Percentiles rank a stretch among this genome's conserved stretches.
phyloP scores from a whole-genome alignment of 2,113 vertebrate species.

The Lasiurus cinereus region DNA sequence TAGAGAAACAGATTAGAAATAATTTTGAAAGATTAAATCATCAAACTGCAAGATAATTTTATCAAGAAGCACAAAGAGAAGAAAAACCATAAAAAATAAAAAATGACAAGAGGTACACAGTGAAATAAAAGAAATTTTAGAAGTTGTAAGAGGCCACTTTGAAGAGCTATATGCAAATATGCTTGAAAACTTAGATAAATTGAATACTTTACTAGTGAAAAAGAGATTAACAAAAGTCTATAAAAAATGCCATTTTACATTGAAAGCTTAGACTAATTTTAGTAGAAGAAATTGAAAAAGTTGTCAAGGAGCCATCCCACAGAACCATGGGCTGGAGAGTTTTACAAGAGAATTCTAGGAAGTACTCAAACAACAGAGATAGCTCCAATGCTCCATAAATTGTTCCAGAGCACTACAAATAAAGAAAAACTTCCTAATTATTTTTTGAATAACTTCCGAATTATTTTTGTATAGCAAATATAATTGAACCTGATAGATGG shows the following conservation, averaged over 20 bases:
- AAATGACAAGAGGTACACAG: not conserved
- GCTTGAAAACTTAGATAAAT: not conserved
- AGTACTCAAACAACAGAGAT: not conserved
- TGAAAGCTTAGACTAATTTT: not conserved
- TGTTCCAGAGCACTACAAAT: not conserved
- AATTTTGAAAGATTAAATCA: slow-evolving; percentile 18
- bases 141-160: not conserved
- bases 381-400: not conserved
- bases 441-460: not conserved
- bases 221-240: not conserved
- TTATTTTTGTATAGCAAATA: not conserved
- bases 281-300: not conserved
- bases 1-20: not conserved
- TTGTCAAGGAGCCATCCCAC: not conserved
- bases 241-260: not conserved
- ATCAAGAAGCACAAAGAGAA: not conserved
- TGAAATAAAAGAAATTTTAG: not conserved
- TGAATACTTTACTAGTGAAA: not conserved
- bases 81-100: not conserved
- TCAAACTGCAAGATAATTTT: not conserved
- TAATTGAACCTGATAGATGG: not conserved
- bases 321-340: not conserved
- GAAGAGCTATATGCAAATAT: not conserved
- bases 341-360: not conserved
- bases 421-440: not conserved